Evolutionary conservation across 2,113 vertebrate species (phyloP).

Genomic region (Carassius gibelio): DNA sequence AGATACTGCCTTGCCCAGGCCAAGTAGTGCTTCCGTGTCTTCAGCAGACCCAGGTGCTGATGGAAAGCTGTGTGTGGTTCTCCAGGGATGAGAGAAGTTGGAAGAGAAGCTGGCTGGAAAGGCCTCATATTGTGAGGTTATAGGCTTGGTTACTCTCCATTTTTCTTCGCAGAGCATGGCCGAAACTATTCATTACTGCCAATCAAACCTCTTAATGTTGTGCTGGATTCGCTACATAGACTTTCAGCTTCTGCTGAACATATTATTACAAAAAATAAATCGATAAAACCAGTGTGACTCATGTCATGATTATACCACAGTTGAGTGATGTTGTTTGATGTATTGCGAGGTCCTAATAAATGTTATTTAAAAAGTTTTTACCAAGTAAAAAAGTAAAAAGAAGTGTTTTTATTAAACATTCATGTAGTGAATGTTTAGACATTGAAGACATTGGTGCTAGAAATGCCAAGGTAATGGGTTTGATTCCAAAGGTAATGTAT

Average conservation of each 20-base stretch:
- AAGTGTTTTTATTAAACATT: neutral
- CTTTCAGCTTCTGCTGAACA: neutral
- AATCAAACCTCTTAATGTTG: neutral
- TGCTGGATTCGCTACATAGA: neutral
- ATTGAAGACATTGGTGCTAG: neutral
- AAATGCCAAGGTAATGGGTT: neutral
- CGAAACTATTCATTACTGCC: neutral
- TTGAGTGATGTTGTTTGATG: too few relatives aligned
- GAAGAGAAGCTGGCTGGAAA: constrained; percentile 14
- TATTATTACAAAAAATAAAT: neutral
- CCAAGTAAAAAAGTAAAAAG: too few relatives aligned
- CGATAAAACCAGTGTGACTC: too few relatives aligned
- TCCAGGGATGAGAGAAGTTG: constrained; percentile 26
- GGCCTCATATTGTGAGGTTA: neutral
- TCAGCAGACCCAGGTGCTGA: constrained; percentile 21
- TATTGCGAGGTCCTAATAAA: too few relatives aligned
- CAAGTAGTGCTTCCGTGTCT: constrained; percentile 20
- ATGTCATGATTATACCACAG: too few relatives aligned
- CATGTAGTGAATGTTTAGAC: neutral
- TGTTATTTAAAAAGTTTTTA: too few relatives aligned
- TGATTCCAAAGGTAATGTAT: neutral
- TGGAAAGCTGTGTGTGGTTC: neutral
- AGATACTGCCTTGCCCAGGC: constrained; percentile 10
- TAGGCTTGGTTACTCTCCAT: constrained; percentile 13
- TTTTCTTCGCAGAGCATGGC: neutral